Conservation (phyloP, 2,797 vertebrate species). For the Crypturellus tataupa region DNA sequence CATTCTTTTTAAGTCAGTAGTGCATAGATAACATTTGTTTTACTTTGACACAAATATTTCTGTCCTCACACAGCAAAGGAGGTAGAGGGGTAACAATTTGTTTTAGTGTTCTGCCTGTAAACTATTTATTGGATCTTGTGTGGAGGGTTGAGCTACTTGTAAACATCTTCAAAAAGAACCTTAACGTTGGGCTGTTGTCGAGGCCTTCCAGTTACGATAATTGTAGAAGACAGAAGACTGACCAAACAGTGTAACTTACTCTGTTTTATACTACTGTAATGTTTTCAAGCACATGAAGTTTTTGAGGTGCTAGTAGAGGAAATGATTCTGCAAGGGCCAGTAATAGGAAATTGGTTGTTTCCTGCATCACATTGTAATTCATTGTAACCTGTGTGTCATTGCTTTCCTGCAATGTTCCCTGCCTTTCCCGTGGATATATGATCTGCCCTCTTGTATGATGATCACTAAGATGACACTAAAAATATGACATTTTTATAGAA, state of each 20-base stretch:
- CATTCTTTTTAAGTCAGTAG: not conserved
- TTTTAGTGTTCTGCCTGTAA: not conserved
- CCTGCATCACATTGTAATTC: not conserved
- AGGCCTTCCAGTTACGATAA: not conserved
- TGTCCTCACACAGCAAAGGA: not conserved
- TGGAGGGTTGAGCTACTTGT: not conserved
- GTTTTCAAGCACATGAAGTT: not conserved
- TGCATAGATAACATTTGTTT: not conserved
- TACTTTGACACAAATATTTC: not conserved
- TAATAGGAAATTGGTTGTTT: not conserved
- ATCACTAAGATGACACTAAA: not conserved
- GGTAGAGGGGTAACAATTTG: not conserved
- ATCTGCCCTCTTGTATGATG: not conserved
- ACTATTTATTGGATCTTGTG: not conserved
- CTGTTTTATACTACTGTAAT: not conserved
- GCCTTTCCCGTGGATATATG: fast-evolving
- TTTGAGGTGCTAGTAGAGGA: not conserved
- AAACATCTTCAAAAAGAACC: not conserved
- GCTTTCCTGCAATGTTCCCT: not conserved
- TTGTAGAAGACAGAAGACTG: not conserved
- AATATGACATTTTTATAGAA: not conserved
- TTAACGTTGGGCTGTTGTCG: not conserved
- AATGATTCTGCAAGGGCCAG: not conserved
- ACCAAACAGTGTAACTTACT: not conserved
- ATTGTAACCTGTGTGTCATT: not conserved